A percentile compares a stretch with the other conserved stretches of the same genome.
Evolutionary conservation across 2,888 invertebrate genomes (phyloP).

Genomic region (Amblyjoppa proteus): DNA sequence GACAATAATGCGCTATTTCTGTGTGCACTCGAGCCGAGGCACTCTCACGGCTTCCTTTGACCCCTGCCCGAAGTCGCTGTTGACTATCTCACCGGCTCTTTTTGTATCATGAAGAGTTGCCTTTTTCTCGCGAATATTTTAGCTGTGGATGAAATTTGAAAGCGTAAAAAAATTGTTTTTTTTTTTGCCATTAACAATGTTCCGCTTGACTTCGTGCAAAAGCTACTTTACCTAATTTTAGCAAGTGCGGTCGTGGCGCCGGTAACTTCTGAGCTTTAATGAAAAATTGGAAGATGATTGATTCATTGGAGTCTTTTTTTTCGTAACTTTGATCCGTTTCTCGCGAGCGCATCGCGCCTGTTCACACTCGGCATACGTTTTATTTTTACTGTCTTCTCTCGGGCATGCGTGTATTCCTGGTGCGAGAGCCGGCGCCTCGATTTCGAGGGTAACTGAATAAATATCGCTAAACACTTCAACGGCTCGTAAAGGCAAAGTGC

Average conservation of each 20-base stretch:
- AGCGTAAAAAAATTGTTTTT: neutral
- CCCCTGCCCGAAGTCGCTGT: conserved; percentile 41
- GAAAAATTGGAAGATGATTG: neutral
- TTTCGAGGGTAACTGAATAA: conserved; percentile 65
- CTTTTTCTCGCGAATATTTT: neutral
- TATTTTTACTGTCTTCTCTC: conserved; percentile 30
- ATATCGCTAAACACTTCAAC: conserved; percentile 77
- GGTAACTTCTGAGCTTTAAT: neutral
- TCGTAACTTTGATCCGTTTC: conserved; percentile 55
- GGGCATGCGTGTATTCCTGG: conserved; percentile 2
- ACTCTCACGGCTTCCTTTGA: conserved; percentile 43
- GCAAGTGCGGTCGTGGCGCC: neutral
- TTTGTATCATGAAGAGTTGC: neutral
- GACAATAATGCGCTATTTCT: conserved; percentile 65
- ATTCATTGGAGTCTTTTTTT: conserved; percentile 12
- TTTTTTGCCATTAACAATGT: neutral
- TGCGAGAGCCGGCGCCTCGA: neutral
- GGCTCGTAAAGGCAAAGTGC: conserved; percentile 75
- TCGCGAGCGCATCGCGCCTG: neutral
- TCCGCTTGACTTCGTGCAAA: neutral
- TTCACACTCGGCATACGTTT: conserved; percentile 50
- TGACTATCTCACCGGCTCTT: conserved; percentile 40
- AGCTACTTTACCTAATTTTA: neutral
- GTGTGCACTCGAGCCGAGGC: conserved; percentile 51
- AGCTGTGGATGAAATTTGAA: neutral